Percentiles rank a stretch among this genome's conserved stretches.
Conservation (phyloP, 2,888 invertebrate species). For the Timandra comae region DNA sequence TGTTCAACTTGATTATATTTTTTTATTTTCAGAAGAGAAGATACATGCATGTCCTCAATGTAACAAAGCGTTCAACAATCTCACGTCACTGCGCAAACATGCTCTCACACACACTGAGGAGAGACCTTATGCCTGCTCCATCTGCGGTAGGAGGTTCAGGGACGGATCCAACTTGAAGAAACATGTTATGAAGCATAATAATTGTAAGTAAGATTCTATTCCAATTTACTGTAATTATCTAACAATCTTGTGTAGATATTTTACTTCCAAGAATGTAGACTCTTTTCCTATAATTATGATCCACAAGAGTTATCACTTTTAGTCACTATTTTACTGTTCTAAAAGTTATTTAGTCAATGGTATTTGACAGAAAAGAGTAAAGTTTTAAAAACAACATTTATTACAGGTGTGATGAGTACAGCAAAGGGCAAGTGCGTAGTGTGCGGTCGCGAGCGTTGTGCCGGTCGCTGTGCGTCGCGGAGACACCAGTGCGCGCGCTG, state of each 20-base stretch:
- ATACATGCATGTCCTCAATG: slow-evolving; percentile 78
- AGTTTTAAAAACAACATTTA: too few species aligned
- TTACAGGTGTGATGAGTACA: slow-evolving; percentile 7
- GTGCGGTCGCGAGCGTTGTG: slow-evolving; percentile 24
- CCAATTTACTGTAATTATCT: too few species aligned
- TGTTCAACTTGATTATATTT: too few species aligned
- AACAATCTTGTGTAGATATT: too few species aligned
- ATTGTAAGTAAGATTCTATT: slow-evolving; percentile 20
- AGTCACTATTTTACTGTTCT: too few species aligned
- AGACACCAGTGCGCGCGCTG: slow-evolving; percentile 81
- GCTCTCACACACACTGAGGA: slow-evolving; percentile 78
- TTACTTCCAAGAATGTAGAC: too few species aligned
- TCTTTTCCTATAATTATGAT: too few species aligned
- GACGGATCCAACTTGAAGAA: slow-evolving; percentile 82
- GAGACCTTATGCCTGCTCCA: slow-evolving; percentile 77
- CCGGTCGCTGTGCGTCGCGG: slow-evolving; percentile 29
- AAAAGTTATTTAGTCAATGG: too few species aligned
- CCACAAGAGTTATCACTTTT: too few species aligned
- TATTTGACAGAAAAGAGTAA: too few species aligned
- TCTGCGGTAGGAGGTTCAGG: slow-evolving; percentile 77
- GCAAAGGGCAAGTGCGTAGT: slow-evolving; percentile 32
- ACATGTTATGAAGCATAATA: slow-evolving; percentile 69
- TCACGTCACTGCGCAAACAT: slow-evolving; percentile 78
- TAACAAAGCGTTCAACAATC: slow-evolving; percentile 77
- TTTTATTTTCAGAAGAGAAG: slow-evolving; percentile 52